Evolutionary conservation across 1,140 invertebrate genomes (phyloP).

Genomic region (Tribolium castaneum): DNA sequence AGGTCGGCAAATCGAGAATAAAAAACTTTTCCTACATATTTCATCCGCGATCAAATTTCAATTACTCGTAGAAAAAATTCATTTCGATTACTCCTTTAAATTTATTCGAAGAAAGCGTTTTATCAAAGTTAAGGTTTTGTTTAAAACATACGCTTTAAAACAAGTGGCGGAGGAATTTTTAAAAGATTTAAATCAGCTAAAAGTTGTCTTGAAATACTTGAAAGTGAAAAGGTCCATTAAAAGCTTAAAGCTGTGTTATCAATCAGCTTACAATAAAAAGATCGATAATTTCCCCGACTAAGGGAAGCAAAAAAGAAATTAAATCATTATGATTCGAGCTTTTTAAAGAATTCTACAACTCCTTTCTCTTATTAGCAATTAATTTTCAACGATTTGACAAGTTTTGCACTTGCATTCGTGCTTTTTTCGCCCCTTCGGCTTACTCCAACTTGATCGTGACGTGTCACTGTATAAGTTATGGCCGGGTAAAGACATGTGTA

Average conservation of each 20-base stretch:
- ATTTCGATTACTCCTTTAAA: slow-evolving; percentile 7
- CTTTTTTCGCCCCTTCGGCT: not conserved
- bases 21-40: slow-evolving; percentile 36
- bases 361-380: slow-evolving; percentile 36
- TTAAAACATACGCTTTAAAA: slow-evolving; percentile 32
- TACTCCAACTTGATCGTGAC: slow-evolving; percentile 52
- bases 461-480: slow-evolving; percentile 50
- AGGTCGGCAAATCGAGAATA: slow-evolving; percentile 36
- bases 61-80: not conserved
- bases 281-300: slow-evolving; percentile 38
- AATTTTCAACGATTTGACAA: slow-evolving; percentile 24
- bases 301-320: slow-evolving; percentile 40
- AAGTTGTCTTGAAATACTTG: slow-evolving; percentile 41
- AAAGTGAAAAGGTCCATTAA: slow-evolving; percentile 44
- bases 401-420: slow-evolving; percentile 13
- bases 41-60: slow-evolving; percentile 32
- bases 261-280: slow-evolving; percentile 43
- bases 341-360: slow-evolving; percentile 29
- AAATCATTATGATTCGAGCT: slow-evolving; percentile 39
- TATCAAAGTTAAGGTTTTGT: slow-evolving; percentile 19
- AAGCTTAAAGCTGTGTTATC: slow-evolving; percentile 43
- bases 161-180: slow-evolving; percentile 37
- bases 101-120: not conserved
- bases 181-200: slow-evolving; percentile 42
- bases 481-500: slow-evolving; percentile 54